Percentiles rank a stretch among this genome's conserved stretches.
Conservation (phyloP, 2,888 invertebrate genomes). For the Amphipyra tragopoginis region DNA sequence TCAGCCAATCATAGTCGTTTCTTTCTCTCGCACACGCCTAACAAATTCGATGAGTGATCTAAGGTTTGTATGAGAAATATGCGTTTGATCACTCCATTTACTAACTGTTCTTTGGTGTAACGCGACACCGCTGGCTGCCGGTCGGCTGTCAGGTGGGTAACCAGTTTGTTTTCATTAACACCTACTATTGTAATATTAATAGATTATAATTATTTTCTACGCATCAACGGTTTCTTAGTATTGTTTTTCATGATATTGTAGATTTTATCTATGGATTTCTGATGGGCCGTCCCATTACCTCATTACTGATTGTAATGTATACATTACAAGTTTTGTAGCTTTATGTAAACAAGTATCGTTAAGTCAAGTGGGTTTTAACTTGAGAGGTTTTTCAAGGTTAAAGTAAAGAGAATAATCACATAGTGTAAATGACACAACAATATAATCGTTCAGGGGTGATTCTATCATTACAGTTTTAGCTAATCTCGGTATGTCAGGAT, state of each 20-base stretch:
- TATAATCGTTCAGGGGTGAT: too few species aligned
- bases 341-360: conserved; percentile 28
- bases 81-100: conserved; percentile 9
- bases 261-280: conserved; percentile 24
- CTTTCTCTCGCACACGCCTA: too few species aligned
- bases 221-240: conserved; percentile 28
- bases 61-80: too few species aligned
- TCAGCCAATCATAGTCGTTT: too few species aligned
- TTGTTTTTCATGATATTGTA: conserved; percentile 31
- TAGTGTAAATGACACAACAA: too few species aligned
- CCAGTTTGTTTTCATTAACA: conserved; percentile 43
- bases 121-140: conserved; percentile 40
- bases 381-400: conserved; percentile 1
- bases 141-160: conserved; percentile 38
- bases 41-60: too few species aligned
- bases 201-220: conserved; percentile 23
- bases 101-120: conserved; percentile 34
- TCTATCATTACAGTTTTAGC: too few species aligned
- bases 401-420: neutral
- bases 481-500: too few species aligned
- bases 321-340: conserved; percentile 10
- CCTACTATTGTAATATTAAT: conserved; percentile 17
- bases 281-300: conserved; percentile 7
- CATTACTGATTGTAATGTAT: neutral
- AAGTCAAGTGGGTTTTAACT: conserved; percentile 16